A percentile compares a stretch with the other conserved stretches of the same genome.
Evolutionary conservation across 2,888 invertebrate genomes (phyloP).

Genomic region (Cephus sareptanus): DNA sequence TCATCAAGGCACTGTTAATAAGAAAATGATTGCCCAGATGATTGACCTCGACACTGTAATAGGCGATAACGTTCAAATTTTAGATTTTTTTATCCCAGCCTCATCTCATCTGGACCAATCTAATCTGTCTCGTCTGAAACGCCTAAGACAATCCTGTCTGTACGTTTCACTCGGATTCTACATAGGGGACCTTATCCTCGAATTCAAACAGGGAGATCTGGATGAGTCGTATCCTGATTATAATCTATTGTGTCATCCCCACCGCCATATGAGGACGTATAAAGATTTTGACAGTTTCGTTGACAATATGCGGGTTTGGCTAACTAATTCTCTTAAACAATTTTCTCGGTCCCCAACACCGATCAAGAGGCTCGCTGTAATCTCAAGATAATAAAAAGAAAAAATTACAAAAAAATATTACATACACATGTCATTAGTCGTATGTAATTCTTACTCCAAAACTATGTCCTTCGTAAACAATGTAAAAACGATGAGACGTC

Average conservation of each 20-base stretch:
- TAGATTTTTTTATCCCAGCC: not conserved
- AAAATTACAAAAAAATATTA: not conserved
- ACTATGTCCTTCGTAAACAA: not conserved
- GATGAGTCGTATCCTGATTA: constrained; percentile 42
- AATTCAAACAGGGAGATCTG: not conserved
- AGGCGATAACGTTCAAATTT: not conserved
- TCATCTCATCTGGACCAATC: not conserved
- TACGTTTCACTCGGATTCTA: not conserved
- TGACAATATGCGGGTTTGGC: not conserved
- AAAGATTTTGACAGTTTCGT: not conserved
- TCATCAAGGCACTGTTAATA: not conserved
- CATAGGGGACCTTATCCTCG: constrained; percentile 3
- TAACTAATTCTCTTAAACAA: not conserved
- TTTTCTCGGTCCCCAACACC: not conserved
- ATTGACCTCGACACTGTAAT: not conserved
- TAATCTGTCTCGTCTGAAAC: not conserved
- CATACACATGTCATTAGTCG: not conserved
- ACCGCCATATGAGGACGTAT: not conserved
- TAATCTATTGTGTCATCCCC: constrained; percentile 31
- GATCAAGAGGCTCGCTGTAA: not conserved
- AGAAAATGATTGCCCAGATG: not conserved
- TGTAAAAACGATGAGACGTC: not conserved
- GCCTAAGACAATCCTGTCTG: not conserved
- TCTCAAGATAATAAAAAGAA: not conserved
- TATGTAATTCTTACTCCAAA: not conserved